phyloP scores from a whole-genome alignment of 2,113 vertebrate species.

The Chionodraco myersi region DNA sequence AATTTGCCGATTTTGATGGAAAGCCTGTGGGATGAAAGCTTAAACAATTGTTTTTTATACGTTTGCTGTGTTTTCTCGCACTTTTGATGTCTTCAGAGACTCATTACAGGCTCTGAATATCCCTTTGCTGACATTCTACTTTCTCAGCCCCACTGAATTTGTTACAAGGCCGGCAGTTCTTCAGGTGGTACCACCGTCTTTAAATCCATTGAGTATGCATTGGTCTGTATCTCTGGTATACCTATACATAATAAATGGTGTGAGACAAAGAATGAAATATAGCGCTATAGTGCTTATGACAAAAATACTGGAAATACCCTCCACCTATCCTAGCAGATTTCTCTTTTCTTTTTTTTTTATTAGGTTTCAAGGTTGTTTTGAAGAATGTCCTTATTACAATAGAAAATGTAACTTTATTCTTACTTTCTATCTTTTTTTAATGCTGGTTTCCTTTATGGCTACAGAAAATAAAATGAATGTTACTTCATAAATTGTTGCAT shows the following conservation, averaged over 20 bases:
- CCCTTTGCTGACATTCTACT: conserved; percentile 51
- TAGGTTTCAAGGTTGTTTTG: background rate
- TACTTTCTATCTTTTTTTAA: background rate
- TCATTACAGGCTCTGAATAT: conserved; percentile 65
- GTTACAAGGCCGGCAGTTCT: conserved; percentile 58
- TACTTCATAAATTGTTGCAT: conserved; percentile 13
- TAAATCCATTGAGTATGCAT: conserved; percentile 53
- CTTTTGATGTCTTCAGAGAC: conserved; percentile 62
- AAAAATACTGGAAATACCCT: background rate
- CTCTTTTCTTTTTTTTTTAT: background rate
- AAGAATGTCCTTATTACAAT: background rate
- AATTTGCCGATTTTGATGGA: conserved; percentile 63
- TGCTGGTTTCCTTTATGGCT: background rate
- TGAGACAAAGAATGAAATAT: conserved; percentile 23
- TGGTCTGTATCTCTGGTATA: conserved; percentile 43
- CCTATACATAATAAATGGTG: conserved; percentile 68
- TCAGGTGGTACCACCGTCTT: conserved; percentile 61
- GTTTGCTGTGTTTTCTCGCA: conserved; percentile 46
- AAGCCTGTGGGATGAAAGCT: conserved; percentile 41
- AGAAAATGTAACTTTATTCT: background rate
- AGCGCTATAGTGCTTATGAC: background rate
- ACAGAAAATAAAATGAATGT: conserved; percentile 11
- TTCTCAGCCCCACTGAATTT: conserved; percentile 60
- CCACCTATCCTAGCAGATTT: too few relatives aligned
- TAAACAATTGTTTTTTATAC: conserved; percentile 59